Conservation (phyloP, 2,888 invertebrate genomes). For the Papilio gigon region DNA sequence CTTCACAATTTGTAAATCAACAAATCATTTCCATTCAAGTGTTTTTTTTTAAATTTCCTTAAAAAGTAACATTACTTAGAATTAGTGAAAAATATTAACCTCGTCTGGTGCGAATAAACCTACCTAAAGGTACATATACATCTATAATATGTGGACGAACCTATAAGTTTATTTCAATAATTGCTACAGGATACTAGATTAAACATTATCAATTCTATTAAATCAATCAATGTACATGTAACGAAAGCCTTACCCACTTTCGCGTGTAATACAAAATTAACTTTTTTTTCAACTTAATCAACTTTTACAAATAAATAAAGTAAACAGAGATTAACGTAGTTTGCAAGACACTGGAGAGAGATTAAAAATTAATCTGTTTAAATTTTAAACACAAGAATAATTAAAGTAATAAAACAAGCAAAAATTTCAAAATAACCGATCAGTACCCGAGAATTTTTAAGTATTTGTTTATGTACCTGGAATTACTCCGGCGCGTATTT, state of each 20-base stretch:
- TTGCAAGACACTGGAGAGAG: neutral
- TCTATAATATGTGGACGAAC: too few relatives aligned
- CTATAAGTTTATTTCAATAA: neutral
- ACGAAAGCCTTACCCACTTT: neutral
- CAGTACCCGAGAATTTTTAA: constrained; percentile 9
- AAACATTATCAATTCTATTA: too few relatives aligned
- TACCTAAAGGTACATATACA: too few relatives aligned
- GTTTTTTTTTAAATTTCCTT: neutral
- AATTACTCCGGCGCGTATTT: constrained; percentile 15
- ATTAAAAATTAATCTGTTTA: constrained; percentile 6
- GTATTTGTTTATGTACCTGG: constrained; percentile 33
- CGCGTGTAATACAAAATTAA: neutral
- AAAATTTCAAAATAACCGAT: constrained; percentile 19
- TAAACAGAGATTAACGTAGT: constrained; percentile 5
- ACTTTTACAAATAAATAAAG: neutral
- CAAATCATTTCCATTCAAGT: neutral
- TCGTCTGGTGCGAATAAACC: neutral
- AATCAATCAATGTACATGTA: neutral
- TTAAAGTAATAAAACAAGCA: constrained; percentile 2
- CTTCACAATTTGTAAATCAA: too few relatives aligned
- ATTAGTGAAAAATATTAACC: neutral
- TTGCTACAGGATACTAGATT: too few relatives aligned
- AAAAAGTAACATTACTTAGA: neutral
- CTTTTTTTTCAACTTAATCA: too few relatives aligned
- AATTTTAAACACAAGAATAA: constrained; percentile 4